Base-by-base conservation (phyloP, 2,888 invertebrate species). In the Caenorhabditis japonica region DNA sequence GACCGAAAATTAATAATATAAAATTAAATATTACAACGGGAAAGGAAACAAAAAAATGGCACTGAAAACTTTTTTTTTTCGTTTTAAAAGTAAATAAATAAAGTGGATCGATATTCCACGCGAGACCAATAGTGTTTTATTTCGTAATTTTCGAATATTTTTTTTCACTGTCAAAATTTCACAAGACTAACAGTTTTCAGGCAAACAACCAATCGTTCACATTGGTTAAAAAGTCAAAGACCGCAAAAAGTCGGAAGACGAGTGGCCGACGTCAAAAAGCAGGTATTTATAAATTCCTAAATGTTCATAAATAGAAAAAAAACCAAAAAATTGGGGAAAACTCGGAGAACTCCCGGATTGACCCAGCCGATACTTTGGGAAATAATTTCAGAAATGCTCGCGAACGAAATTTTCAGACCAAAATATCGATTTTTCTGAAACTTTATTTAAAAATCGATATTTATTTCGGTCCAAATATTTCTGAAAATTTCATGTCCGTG, bases 221-320 rank as follows among this genome's bases (percentile, higher is more conserved):
- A 46, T 51, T 71, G 71, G 58, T 64, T 12, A 44, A 47, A 64
- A 58, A 51, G 47, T 47, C 59, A 23, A 71, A 62, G 52, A 51
- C 25, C 8, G 25, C 30, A 33, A 61, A 38, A 69, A 46, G 49
- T 17, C 60, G 69, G 46, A 44, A 38, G 36, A 21, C 49, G 49
- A 55, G 17, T 49, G 55, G 53, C 64, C 64, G 64, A 41, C 64
- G 55, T 38, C 55, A 64, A 64, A 64, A 47, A 56, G 19, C 64
- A 64, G 62, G 62, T 62, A 41, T 13, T 17, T 43, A 46, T 1
- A 19, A 38, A 36, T n/a, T n/a, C n/a, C n/a, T n/a, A n/a, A n/a
- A n/a, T n/a, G n/a, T n/a, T n/a, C n/a, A n/a, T n/a, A n/a, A n/a
- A n/a, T n/a, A n/a, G n/a, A n/a, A n/a, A n/a, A n/a, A n/a, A 38